These are phyloP conservation scores for Varroa destructor DNA, from an alignment of 1,140 invertebrate genomes.

Conservation along the genomic window DNA sequence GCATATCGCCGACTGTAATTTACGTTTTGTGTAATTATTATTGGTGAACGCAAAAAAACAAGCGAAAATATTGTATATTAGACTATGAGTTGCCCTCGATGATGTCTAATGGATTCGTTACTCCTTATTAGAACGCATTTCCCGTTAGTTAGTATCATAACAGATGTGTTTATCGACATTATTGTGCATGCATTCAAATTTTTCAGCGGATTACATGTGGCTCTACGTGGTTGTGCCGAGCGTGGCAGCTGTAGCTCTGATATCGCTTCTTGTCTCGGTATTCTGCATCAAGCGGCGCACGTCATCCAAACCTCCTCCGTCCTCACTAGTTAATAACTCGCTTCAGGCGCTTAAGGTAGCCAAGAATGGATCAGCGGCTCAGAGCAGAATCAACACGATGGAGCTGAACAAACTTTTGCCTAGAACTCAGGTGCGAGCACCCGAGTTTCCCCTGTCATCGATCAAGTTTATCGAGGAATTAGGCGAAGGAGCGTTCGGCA, in stretches of 20 bases:
- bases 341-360: conserved; percentile 36
- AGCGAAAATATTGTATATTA: conserved; percentile 1
- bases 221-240: conserved; percentile 48
- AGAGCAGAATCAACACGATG: conserved; percentile 38
- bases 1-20: too few relatives aligned
- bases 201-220: conserved; percentile 41
- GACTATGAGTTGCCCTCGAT: background rate
- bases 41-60: background rate
- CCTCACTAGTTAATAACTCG: conserved; percentile 25
- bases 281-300: conserved; percentile 37
- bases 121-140: conserved; percentile 1
- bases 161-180: too few relatives aligned
- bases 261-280: conserved; percentile 43
- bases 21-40: too few relatives aligned
- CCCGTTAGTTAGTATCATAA: conserved; percentile 15
- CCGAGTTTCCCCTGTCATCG: conserved; percentile 54
- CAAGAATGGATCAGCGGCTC: conserved; percentile 44
- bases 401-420: conserved; percentile 62
- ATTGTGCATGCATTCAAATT: too few relatives aligned
- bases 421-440: conserved; percentile 41
- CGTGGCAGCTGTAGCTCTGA: conserved; percentile 44
- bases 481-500: conserved; percentile 90
- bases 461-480: conserved; percentile 82
- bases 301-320: conserved; percentile 31
- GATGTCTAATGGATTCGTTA: background rate